Evolutionary conservation across 2,797 vertebrate species (phyloP).

Genomic region (Phylloscopus collybita): DNA sequence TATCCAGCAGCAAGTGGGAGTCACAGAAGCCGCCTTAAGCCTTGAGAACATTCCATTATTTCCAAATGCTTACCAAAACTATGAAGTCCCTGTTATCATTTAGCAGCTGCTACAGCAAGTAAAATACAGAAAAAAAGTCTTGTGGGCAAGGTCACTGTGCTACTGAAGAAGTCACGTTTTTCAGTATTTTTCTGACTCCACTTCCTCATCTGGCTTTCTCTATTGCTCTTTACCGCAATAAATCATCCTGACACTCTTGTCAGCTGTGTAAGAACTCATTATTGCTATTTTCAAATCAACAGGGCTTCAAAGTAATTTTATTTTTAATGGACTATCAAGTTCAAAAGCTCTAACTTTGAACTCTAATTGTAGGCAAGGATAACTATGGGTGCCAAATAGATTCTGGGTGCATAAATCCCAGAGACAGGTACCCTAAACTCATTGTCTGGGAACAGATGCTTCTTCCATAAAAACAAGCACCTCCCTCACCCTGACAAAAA

Average conservation of each 20-base stretch:
- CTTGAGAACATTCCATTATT: neutral
- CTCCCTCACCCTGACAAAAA: neutral
- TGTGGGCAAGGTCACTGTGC: neutral
- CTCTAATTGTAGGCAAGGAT: neutral
- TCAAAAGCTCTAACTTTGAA: neutral
- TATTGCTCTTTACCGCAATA: neutral
- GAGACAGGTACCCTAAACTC: neutral
- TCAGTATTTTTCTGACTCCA: neutral
- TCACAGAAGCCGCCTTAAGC: neutral
- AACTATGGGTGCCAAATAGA: neutral
- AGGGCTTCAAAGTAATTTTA: neutral
- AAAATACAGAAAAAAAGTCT: neutral
- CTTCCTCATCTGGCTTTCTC: neutral
- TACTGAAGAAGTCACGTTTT: neutral
- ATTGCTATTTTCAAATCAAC: neutral
- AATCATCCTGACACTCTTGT: neutral
- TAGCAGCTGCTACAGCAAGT: neutral
- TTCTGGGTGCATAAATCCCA: neutral
- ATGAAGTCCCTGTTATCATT: neutral
- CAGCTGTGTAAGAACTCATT: neutral
- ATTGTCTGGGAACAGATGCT: neutral
- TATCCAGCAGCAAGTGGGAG: neutral
- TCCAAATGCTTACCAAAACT: neutral
- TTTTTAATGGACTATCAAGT: neutral
- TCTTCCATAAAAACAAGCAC: neutral